Evolutionary conservation across 2,113 vertebrate species (phyloP).

Genomic region (Junco hyemalis): DNA sequence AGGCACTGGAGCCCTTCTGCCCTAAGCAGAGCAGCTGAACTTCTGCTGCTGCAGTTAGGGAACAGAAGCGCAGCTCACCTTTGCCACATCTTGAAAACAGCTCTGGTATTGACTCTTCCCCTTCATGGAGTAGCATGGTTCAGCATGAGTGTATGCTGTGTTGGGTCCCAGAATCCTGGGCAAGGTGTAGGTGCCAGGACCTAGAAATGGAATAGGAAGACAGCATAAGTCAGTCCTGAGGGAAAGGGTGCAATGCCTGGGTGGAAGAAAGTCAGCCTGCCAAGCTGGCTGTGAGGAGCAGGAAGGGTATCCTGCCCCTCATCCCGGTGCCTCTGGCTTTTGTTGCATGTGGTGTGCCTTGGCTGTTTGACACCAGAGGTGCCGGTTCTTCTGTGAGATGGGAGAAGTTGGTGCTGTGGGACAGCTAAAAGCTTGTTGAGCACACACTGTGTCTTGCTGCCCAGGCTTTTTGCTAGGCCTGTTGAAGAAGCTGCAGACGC

Average conservation of each 20-base stretch:
- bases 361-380: background rate
- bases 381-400: fast-evolving
- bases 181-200: background rate
- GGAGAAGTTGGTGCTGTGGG: background rate
- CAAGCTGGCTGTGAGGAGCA: background rate
- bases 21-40: background rate
- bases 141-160: background rate
- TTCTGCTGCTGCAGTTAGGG: background rate
- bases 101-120: background rate
- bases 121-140: background rate
- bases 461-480: background rate
- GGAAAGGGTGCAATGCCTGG: background rate
- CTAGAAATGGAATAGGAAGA: background rate
- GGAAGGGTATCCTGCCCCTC: background rate
- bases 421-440: background rate
- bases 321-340: background rate
- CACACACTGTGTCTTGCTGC: background rate
- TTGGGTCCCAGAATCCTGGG: background rate
- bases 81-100: background rate
- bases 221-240: background rate
- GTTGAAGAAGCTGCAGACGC: background rate
- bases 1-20: background rate
- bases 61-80: background rate
- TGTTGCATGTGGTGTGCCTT: fast-evolving
- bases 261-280: background rate